Evolutionary conservation across 2,888 invertebrate species (phyloP).

Genomic region (Dromius quadrimaculatus): DNA sequence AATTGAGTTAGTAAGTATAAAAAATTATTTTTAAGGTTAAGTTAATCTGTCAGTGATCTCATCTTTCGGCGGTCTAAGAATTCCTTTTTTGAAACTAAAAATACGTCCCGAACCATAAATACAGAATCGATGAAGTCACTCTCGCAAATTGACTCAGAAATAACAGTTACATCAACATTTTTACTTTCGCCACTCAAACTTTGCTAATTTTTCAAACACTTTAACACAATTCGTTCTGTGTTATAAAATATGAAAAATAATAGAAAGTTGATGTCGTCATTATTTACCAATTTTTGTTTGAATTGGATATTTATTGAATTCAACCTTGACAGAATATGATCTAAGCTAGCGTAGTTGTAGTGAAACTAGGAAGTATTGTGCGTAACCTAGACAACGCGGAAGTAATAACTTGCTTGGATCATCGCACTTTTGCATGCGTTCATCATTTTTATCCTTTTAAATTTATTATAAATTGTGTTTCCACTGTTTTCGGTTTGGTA

Average conservation of each 20-base stretch:
- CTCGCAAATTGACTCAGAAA: not conserved
- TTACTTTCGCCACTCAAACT: not conserved
- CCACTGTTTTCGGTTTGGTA: not conserved
- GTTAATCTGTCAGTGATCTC: constrained; percentile 27
- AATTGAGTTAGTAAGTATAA: no score
- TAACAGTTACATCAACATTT: not conserved
- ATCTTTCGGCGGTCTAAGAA: not conserved
- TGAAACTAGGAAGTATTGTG: constrained; percentile 19
- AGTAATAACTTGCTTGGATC: constrained; percentile 26
- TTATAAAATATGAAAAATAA: not conserved
- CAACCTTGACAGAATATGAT: not conserved
- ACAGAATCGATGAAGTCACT: constrained; percentile 34
- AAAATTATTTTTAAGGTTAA: not conserved
- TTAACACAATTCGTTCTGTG: not conserved
- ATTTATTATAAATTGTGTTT: not conserved
- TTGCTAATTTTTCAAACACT: not conserved
- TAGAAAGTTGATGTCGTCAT: not conserved
- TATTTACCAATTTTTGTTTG: constrained; percentile 12
- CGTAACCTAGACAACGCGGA: constrained; percentile 30
- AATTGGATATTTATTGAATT: not conserved
- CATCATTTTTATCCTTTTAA: not conserved
- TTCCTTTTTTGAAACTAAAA: constrained; percentile 31
- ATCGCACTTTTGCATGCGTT: not conserved
- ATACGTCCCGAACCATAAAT: constrained; percentile 12
- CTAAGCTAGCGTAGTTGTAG: not conserved